Base-by-base conservation (phyloP, 2,888 invertebrate species). In the Mesorhabditis belari region DNA sequence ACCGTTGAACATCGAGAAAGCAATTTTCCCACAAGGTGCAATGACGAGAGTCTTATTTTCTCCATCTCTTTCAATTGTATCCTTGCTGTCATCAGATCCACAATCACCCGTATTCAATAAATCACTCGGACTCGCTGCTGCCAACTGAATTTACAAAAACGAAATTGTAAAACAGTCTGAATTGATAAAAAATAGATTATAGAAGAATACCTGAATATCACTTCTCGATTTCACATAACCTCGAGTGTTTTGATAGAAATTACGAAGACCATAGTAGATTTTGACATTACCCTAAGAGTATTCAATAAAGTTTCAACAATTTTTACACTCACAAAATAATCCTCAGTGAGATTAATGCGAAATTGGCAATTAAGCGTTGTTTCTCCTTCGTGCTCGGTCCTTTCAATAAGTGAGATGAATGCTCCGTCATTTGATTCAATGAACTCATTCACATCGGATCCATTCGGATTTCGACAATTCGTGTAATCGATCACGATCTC, bases 221-320 rank as follows among this genome's bases (percentile, higher is more conserved):
- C 85, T 89, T 81, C 90, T 83, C 0, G 95, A 96, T 81, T 93
- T 92, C 0, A 95, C 94, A 84, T 96, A 96, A 66, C 95, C 87
- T 49, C 96, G 87, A 84, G 96, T 96, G 82, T 98, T 98, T 83
- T 98, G 98, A 82, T 96, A 98, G 83, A 91, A 98, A 82, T 96
- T 95, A 59, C 89, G 90, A 60, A 98, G 85, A 0, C 95, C 95
- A 82, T 98, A 98, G 82, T 96, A 98, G 87, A 98, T 90, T 81
- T 88, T 96, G 0, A 96, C 94, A 79, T 89, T 88, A 0, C 71
- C 70, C 75, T 76, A 60, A 49, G 65, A 62, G 19, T 5, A 9
- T 21, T 25, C 55, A 26, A 26, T 21, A 56, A n/a, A 24, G 12
- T n/a, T n/a, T 51, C 21, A 51, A 51, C 9, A 6, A 51, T 26